Evolutionary conservation across 1,140 invertebrate species (phyloP).

Genomic region (Zaprionus taronus): DNA sequence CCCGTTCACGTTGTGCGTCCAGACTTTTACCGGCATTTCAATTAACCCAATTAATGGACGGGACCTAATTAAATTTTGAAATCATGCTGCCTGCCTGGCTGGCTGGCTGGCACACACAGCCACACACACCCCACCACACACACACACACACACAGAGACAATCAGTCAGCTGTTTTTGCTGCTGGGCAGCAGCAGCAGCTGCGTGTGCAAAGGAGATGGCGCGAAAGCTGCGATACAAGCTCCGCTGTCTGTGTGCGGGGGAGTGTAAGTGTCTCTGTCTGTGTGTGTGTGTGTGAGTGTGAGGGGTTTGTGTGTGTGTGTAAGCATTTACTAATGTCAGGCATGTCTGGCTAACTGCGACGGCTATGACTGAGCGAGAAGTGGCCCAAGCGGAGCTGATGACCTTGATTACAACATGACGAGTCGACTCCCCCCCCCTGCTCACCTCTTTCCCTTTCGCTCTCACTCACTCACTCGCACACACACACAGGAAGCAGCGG

Average conservation of each 20-base stretch:
- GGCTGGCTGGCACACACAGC: constrained; percentile 28
- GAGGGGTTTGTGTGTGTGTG: constrained; percentile 27
- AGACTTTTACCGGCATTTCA: constrained; percentile 84
- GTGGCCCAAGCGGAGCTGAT: constrained; percentile 70
- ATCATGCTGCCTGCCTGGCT: constrained; percentile 58
- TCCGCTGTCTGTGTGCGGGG: constrained; percentile 7
- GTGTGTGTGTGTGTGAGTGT: constrained; percentile 9
- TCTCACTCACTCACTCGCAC: constrained; percentile 18
- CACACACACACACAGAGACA: constrained; percentile 37
- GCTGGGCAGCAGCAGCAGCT: constrained; percentile 49
- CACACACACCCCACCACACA: constrained; percentile 21
- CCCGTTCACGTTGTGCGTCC: constrained; percentile 14
- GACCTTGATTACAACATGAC: constrained; percentile 79
- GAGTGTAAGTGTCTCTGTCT: constrained; percentile 7
- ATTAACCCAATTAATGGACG: constrained; percentile 84
- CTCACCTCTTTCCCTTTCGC: neutral
- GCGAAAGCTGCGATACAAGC: constrained; percentile 57
- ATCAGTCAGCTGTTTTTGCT: constrained; percentile 77
- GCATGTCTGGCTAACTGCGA: constrained; percentile 76
- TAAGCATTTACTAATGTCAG: constrained; percentile 73
- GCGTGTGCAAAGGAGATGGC: constrained; percentile 63
- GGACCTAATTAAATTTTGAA: constrained; percentile 84
- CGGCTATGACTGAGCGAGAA: constrained; percentile 68
- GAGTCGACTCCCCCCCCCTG: constrained; percentile 11
- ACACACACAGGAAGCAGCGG: constrained; percentile 41